Evolutionary conservation across 2,797 vertebrate genomes (phyloP).

Genomic region (Scomberomorus guttatus): DNA sequence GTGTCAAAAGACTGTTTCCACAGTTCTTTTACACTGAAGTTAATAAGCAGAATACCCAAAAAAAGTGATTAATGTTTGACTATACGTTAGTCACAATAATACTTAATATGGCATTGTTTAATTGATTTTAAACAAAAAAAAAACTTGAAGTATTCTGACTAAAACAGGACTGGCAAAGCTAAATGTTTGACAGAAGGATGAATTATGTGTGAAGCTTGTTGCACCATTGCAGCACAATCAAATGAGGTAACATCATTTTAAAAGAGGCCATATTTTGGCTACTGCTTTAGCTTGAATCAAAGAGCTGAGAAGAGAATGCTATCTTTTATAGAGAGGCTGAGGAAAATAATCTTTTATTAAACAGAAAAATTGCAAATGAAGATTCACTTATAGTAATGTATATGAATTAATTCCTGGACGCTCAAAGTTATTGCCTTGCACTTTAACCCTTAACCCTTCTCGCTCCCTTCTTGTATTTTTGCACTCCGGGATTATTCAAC

Average conservation of each 20-base stretch:
- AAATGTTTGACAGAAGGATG: slow-evolving; percentile 65
- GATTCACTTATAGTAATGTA: slow-evolving; percentile 75
- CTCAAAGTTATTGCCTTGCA: slow-evolving; percentile 85
- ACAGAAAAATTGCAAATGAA: slow-evolving; percentile 73
- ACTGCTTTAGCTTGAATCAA: slow-evolving; percentile 77
- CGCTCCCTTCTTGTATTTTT: slow-evolving; percentile 82
- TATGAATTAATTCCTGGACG: slow-evolving; percentile 80
- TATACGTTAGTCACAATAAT: slow-evolving; percentile 52
- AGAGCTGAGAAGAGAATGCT: slow-evolving; percentile 71
- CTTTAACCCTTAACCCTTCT: slow-evolving; percentile 83
- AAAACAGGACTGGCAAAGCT: slow-evolving; percentile 63
- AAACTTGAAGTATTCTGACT: slow-evolving; percentile 70
- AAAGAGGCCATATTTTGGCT: slow-evolving; percentile 67
- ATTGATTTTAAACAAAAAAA: slow-evolving; percentile 58
- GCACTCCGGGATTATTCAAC: slow-evolving; percentile 83
- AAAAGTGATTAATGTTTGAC: slow-evolving; percentile 23
- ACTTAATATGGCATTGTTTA: slow-evolving; percentile 61
- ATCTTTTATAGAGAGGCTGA: slow-evolving; percentile 82
- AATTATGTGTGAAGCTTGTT: slow-evolving; percentile 73
- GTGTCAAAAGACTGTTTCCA: slow-evolving; percentile 53
- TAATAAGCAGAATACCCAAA: slow-evolving; percentile 51
- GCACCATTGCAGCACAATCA: slow-evolving; percentile 87
- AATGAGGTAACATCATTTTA: slow-evolving; percentile 73
- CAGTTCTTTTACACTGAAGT: slow-evolving; percentile 59
- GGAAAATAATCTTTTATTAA: slow-evolving; percentile 78